These are phyloP conservation scores for Caradrina clavipalpis DNA, from an alignment of 2,888 invertebrate genomes.

Conservation along the genomic window DNA sequence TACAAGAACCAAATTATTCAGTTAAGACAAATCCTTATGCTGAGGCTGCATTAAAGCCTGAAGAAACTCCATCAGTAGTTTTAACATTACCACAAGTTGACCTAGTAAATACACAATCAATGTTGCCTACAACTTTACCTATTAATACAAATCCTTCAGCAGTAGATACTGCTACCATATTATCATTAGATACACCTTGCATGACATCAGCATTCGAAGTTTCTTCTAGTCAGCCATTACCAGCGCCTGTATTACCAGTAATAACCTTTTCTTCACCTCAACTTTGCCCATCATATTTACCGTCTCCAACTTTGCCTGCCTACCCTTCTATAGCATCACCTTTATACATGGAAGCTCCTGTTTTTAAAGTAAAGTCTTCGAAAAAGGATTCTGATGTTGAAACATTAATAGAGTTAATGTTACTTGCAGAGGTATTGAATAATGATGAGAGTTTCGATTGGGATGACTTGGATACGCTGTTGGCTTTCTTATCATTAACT, in stretches of 20 bases:
- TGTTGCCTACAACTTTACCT: not conserved
- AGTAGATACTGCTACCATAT: not conserved
- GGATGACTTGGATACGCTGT: slow-evolving; percentile 45
- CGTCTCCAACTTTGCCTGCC: slow-evolving; percentile 50
- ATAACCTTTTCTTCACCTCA: slow-evolving; percentile 19
- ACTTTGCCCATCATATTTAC: slow-evolving; percentile 41
- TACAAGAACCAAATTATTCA: not conserved
- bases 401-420: slow-evolving; percentile 37
- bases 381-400: slow-evolving; percentile 35
- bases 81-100: not conserved
- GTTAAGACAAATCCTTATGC: slow-evolving; percentile 1
- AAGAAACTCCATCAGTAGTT: not conserved
- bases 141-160: not conserved
- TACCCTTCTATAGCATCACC: slow-evolving; percentile 18
- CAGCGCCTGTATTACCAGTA: not conserved
- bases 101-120: not conserved
- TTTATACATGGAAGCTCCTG: slow-evolving; percentile 14
- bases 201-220: slow-evolving; percentile 1
- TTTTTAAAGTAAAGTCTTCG: slow-evolving; percentile 22
- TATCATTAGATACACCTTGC: not conserved
- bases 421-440: slow-evolving; percentile 48
- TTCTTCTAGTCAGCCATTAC: not conserved
- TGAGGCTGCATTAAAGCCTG: not conserved
- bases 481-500: slow-evolving; percentile 31
- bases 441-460: slow-evolving; percentile 40